Evolutionary conservation across 2,797 vertebrate genomes (phyloP).

Genomic region (Rhincodon typus): DNA sequence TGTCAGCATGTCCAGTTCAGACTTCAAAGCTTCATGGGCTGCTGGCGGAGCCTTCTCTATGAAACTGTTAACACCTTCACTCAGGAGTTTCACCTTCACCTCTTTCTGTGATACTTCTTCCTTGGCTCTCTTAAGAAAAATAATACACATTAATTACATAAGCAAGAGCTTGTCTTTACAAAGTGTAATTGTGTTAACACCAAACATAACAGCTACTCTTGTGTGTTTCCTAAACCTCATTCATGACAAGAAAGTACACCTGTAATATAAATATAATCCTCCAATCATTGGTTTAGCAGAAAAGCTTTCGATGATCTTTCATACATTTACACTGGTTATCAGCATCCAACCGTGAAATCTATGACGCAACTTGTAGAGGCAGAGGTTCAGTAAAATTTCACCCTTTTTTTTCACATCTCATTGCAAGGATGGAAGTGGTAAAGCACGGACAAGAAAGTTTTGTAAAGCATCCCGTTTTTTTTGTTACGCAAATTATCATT

Average conservation of each 20-base stretch:
- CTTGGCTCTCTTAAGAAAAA: conserved; percentile 73
- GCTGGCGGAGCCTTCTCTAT: conserved; percentile 82
- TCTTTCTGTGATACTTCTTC: conserved; percentile 92
- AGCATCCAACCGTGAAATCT: neutral
- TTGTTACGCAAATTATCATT: neutral
- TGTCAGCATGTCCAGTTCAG: conserved; percentile 78
- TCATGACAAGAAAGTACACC: neutral
- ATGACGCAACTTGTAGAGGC: neutral
- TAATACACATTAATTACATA: neutral
- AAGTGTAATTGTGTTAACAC: neutral
- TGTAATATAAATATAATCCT: neutral
- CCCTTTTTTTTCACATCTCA: too few species aligned
- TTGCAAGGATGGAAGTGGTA: neutral
- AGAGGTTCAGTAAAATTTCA: neutral
- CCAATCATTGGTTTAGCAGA: neutral
- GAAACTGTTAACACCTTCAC: conserved; percentile 84
- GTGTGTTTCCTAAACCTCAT: neutral
- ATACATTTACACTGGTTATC: neutral
- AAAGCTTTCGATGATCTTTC: neutral
- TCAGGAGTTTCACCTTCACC: conserved; percentile 87
- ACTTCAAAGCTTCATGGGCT: conserved; percentile 83
- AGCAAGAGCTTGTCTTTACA: neutral
- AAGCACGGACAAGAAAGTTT: neutral
- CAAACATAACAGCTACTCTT: neutral
- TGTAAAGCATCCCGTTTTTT: neutral